These are phyloP conservation scores for Stigmatopora argus DNA, from an alignment of 2,113 vertebrate genomes.

Conservation along the genomic window DNA sequence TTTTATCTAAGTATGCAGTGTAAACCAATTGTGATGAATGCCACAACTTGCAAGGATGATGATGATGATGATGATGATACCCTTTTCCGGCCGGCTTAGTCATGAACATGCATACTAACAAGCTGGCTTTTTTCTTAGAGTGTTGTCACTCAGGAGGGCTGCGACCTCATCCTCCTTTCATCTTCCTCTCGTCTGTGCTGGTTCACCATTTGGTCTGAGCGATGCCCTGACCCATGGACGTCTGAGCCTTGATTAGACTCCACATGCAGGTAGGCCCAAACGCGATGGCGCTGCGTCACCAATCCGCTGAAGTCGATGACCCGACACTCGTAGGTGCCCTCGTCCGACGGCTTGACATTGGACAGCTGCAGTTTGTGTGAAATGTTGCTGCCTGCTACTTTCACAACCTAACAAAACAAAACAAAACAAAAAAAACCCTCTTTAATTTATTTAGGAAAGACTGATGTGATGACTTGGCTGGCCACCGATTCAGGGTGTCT, in stretches of 20 bases:
- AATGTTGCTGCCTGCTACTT: constrained; percentile 95
- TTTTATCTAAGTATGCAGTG: constrained; percentile 15
- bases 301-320: constrained; percentile 89
- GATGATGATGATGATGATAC: neutral
- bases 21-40: neutral
- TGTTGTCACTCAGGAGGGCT: constrained; percentile 51
- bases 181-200: constrained; percentile 72
- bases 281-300: constrained; percentile 80
- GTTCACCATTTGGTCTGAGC: constrained; percentile 53
- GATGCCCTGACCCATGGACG: constrained; percentile 52
- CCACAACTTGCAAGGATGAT: neutral
- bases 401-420: constrained; percentile 79
- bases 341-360: constrained; percentile 83
- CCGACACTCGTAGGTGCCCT: constrained; percentile 89
- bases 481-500: no score
- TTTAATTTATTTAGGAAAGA: no score
- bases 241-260: constrained; percentile 66
- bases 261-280: constrained; percentile 86
- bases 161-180: constrained; percentile 72
- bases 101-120: constrained; percentile 63
- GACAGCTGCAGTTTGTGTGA: constrained; percentile 95
- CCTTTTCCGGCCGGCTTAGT: constrained; percentile 23
- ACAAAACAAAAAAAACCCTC: no score
- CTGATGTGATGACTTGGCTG: no score
- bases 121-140: constrained; percentile 69